These are phyloP conservation scores for Hemicordylus capensis DNA, from an alignment of 2,113 vertebrate species.

Conservation along the genomic window DNA sequence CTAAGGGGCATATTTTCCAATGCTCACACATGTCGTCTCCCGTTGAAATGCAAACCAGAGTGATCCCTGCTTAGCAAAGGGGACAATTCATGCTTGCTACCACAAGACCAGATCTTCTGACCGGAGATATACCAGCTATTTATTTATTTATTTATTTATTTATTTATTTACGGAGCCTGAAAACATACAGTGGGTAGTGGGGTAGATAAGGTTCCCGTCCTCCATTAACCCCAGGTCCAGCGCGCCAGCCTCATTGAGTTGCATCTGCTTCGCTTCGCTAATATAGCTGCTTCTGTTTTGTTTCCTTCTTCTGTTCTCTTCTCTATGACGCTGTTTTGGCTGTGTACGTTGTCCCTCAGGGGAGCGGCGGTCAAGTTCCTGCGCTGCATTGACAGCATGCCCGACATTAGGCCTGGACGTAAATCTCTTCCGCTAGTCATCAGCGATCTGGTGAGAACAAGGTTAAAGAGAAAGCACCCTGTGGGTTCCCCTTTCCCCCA, in stretches of 20 bases:
- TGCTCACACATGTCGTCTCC: too few relatives aligned
- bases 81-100: too few relatives aligned
- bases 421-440: conserved; percentile 80
- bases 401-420: conserved; percentile 78
- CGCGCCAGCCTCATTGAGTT: conserved; percentile 26
- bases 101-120: too few relatives aligned
- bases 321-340: conserved; percentile 37
- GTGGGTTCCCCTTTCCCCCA: not conserved
- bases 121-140: too few relatives aligned
- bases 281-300: not conserved
- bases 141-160: too few relatives aligned
- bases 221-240: not conserved
- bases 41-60: too few relatives aligned
- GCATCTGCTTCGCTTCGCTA: conserved; percentile 13
- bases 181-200: not conserved
- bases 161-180: not conserved
- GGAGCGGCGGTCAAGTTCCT: conserved; percentile 76
- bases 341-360: conserved; percentile 52
- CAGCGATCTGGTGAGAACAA: conserved; percentile 77
- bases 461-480: conserved; percentile 64
- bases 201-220: not conserved
- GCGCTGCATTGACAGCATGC: conserved; percentile 80
- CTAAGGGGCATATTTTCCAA: too few relatives aligned
- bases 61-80: too few relatives aligned
- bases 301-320: conserved; percentile 11